Base-by-base conservation (phyloP, 2,113 vertebrate species). In the Charadrius vociferus region DNA sequence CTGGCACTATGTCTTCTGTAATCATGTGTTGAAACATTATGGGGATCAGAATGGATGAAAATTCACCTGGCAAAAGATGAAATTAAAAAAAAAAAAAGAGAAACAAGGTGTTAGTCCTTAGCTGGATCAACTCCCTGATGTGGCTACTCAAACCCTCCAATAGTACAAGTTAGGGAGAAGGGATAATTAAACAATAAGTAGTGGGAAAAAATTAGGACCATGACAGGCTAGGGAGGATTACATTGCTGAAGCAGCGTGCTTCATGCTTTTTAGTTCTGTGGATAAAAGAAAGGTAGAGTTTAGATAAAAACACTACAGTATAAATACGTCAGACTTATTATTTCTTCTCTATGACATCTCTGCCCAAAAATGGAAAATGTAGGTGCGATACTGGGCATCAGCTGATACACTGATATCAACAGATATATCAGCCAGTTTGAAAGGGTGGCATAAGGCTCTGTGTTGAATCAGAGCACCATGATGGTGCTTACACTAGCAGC, bases 1-100 rank as follows among this genome's bases (percentile, higher is more conserved):
- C 36, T 39, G 67, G 45, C 59, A 83, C 75, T 95, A 8, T 75
- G 72, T 92, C 72, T 95, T 84, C 55, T 45, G 45, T 86, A 86
- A 81, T 81, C 22, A 50, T 18, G 22, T 93, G 58, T 49, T 58
- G 36, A 95, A 93, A 94, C 11, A 18, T 86, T 61, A 19, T 14
- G 36, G 11, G 41, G 39, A 88, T 27, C 21, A 14, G 43, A 95
- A 68, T 2, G 7, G 34, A 81, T 53, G 9, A 86, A 90, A 86
- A 88, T 36, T 73, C 39, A 65, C 14, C 7, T 47, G 62, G 6
- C 10, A 72, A 84, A 91, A 49, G 24, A 81, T 70, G 4, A 83
- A 77, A 49, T 2, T 0, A 26, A 9, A 12, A 14, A 32, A 5
- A 21, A 5, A 13, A 34, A 23, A 14, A 8, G 29, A 4, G 4